A percentile compares a stretch with the other conserved stretches of the same genome.
These are phyloP conservation scores for Pantherophis alleghaniensis DNA, from an alignment of 2,797 vertebrate species.

Conservation along the genomic window DNA sequence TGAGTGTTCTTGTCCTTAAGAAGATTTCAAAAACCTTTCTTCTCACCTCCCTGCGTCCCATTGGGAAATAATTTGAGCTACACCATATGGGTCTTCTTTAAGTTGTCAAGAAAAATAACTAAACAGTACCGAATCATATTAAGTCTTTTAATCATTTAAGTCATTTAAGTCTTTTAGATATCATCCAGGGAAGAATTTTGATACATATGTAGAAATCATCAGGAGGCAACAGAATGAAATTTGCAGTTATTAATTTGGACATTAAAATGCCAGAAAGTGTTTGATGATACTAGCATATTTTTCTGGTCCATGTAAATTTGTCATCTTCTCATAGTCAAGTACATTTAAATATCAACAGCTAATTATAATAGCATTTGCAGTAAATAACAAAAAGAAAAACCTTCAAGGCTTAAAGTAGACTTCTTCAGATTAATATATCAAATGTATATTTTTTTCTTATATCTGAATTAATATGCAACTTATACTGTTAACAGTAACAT, in stretches of 20 bases:
- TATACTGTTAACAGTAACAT: not conserved
- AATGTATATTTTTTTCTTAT: not conserved
- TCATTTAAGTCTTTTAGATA: not conserved
- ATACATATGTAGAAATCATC: not conserved
- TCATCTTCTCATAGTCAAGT: constrained; percentile 32
- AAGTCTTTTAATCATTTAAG: not conserved
- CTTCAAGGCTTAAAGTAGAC: not conserved
- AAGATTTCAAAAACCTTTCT: not conserved
- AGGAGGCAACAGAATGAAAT: not conserved
- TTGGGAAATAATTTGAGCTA: not conserved
- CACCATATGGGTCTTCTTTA: not conserved
- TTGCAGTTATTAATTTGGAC: not conserved
- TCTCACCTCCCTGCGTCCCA: not conserved
- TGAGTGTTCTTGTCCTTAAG: no score
- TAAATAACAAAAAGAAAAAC: not conserved
- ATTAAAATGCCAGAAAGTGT: not conserved
- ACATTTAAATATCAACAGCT: constrained; percentile 5
- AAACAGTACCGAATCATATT: not conserved
- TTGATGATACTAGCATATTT: not conserved
- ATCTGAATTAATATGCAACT: not conserved
- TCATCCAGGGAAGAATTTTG: not conserved
- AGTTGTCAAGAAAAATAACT: not conserved
- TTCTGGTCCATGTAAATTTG: not conserved
- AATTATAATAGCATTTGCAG: constrained; percentile 30
- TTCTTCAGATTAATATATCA: not conserved